Evolutionary conservation across 2,797 vertebrate genomes (phyloP).

Genomic region (Lacerta bilineata): DNA sequence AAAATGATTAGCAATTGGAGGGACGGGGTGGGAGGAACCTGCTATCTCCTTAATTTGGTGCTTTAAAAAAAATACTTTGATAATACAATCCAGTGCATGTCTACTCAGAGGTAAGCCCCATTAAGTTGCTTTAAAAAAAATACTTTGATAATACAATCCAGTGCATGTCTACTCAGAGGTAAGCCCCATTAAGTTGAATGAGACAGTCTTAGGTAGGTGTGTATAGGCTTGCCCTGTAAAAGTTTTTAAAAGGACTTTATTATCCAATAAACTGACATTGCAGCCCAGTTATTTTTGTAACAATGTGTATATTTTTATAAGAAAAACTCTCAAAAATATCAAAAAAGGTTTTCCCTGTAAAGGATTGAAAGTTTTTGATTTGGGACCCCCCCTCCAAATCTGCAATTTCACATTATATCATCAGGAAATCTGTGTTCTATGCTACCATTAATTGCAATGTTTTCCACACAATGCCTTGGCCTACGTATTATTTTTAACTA

Average conservation of each 20-base stretch:
- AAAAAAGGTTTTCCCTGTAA: background rate
- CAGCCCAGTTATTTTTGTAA: background rate
- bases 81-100: background rate
- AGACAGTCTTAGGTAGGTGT: background rate
- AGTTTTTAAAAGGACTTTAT: background rate
- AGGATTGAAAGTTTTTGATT: background rate
- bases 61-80: background rate
- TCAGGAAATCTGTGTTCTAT: background rate
- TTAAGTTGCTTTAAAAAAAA: background rate
- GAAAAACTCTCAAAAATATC: too few relatives aligned
- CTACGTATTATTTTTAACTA: background rate
- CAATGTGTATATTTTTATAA: background rate
- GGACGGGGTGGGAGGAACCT: background rate
- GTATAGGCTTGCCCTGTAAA: background rate
- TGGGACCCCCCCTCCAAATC: too few relatives aligned
- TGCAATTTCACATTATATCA: background rate
- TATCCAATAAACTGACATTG: background rate
- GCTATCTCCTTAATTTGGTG: background rate
- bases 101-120: background rate
- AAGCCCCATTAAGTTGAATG: background rate
- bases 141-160: background rate
- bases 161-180: background rate
- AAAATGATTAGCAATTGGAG: background rate
- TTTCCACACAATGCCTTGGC: background rate
- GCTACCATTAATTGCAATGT: background rate